Evolutionary conservation across 2,797 vertebrate genomes (phyloP).

Genomic region (Gallirallus australis): DNA sequence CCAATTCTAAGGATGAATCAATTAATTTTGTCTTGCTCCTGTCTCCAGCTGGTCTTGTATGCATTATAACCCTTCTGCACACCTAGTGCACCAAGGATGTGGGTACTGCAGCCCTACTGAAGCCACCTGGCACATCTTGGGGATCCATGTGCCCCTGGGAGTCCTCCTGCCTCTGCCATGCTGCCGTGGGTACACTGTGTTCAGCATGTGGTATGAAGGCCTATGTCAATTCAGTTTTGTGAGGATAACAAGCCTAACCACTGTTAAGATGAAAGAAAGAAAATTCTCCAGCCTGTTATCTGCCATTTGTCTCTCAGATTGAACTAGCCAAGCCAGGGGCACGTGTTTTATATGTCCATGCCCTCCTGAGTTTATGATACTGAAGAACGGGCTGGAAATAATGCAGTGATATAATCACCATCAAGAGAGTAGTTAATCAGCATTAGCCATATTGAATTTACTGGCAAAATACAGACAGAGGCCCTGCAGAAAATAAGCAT

Average conservation of each 20-base stretch:
- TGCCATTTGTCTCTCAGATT: neutral
- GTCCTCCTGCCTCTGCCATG: neutral
- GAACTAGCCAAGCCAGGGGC: neutral
- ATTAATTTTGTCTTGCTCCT: neutral
- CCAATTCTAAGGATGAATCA: neutral
- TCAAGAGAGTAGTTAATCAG: conserved; percentile 50
- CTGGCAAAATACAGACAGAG: neutral
- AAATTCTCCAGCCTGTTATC: neutral
- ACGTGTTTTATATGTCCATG: neutral
- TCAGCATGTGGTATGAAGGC: neutral
- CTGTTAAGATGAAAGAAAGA: neutral
- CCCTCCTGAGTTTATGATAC: neutral
- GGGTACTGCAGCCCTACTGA: neutral
- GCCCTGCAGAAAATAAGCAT: conserved; percentile 17
- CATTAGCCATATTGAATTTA: conserved; percentile 56
- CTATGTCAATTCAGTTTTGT: accelerated
- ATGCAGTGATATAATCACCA: neutral
- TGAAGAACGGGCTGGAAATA: neutral
- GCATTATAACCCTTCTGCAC: neutral
- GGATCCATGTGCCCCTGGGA: accelerated
- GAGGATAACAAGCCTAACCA: neutral
- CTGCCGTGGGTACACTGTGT: neutral
- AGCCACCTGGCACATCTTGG: neutral
- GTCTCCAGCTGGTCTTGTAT: neutral
- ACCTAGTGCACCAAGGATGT: neutral